A percentile compares a stretch with the other conserved stretches of the same genome.
These are phyloP conservation scores for Oenanthe oenanthe DNA, from an alignment of 2,113 vertebrate species.

Conservation along the genomic window DNA sequence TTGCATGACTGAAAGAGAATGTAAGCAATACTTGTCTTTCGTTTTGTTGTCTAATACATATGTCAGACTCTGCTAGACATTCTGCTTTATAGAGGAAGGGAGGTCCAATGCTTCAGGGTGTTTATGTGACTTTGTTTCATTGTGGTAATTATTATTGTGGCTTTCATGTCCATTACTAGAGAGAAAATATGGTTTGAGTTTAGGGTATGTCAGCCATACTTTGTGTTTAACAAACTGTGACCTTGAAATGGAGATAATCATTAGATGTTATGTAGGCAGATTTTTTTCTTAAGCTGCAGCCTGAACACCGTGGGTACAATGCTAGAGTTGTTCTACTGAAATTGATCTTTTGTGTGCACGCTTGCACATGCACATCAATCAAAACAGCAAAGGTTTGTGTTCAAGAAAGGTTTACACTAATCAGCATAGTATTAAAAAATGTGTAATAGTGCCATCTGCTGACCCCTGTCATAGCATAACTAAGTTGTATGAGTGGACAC, in stretches of 20 bases:
- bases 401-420: background rate
- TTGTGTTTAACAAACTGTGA: background rate
- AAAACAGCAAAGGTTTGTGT: background rate
- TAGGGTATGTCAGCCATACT: background rate
- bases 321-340: background rate
- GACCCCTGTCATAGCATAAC: background rate
- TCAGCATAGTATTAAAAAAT: background rate
- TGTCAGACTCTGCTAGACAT: background rate
- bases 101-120: background rate
- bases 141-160: background rate
- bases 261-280: background rate
- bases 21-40: background rate
- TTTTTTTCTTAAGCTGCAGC: background rate
- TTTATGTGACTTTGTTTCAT: background rate
- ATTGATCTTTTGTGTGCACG: background rate
- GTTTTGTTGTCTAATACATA: background rate
- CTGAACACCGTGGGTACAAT: background rate
- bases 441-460: conserved; percentile 62
- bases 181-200: background rate
- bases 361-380: background rate
- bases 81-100: background rate
- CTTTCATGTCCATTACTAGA: background rate
- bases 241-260: background rate
- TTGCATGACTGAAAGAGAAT: background rate
- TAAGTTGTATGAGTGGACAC: background rate